Evolutionary conservation across 2,797 vertebrate species (phyloP), one percentile per base, ranked within the genome.

Genomic region (Melanotaenia parkinsoni): DNA sequence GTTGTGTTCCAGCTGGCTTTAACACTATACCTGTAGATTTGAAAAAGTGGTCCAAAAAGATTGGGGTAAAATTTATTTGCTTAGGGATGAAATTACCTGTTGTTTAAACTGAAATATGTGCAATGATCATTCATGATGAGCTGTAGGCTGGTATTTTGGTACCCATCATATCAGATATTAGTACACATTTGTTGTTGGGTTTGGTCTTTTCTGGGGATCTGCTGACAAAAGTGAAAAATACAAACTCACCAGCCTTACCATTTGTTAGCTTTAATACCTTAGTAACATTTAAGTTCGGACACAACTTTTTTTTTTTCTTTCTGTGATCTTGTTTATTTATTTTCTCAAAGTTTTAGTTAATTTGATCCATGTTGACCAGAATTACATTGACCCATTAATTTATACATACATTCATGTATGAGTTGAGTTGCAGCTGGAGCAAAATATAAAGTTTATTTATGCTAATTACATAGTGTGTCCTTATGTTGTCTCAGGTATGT

Each of bases 401-500:
- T 58, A 32, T 28, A 28, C 28, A 28, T 28, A 13, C 53, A 63
- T 40, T 0, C 1, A 35, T 58, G 33, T 47, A 35, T 28, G 28
- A 28, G 28, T 28, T 9, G 4, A 37, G 14, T 22, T 24, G 63
- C n/a, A 20, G 30, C 35, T 51, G 47, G 20, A 43, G 57, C 32
- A 18, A 57, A 50, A 22, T 33, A 20, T 32, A 63, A 24, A 8
- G 28, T 2, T 70, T 2, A 54, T 72, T 61, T 57, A 26, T 81
- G 7, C 28, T 51, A 38, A 35, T 63, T 20, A 20, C 45, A 18
- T 37, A 14, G 22, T 67, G 64, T 76, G 51, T 61, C 14, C 14
- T 60, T 50, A 59, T 62, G 51, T 62, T 76, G 74, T 82, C 73
- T 87, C 82, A 86, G 79, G 74, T 79, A 72, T 38, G 12, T 65